Evolutionary conservation across 2,113 vertebrate genomes (phyloP).

Genomic region (Brienomyrus brachyistius): DNA sequence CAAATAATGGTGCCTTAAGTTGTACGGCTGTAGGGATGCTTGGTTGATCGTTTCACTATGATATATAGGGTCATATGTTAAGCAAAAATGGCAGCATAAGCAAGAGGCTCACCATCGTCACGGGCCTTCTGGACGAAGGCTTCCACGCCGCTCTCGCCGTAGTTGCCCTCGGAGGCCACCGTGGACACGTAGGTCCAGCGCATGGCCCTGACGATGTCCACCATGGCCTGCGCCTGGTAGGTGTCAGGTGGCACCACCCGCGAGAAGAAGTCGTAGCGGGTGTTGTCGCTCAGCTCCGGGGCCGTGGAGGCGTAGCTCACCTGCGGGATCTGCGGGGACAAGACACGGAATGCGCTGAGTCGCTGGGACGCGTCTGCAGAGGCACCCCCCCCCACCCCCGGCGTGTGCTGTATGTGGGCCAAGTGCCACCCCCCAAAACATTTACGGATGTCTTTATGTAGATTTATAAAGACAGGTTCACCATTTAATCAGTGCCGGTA

Average conservation of each 20-base stretch:
- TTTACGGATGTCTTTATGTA: not conserved
- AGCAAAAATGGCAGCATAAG: slow-evolving; percentile 16
- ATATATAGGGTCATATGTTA: not conserved
- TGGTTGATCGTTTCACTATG: not conserved
- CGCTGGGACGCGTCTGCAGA: not conserved
- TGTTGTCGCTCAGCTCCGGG: slow-evolving; percentile 94
- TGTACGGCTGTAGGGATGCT: not conserved
- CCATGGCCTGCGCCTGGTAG: slow-evolving; percentile 98
- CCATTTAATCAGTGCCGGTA: not conserved
- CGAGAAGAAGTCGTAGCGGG: slow-evolving; percentile 95
- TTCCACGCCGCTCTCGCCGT: slow-evolving; percentile 91
- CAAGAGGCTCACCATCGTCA: slow-evolving; percentile 78
- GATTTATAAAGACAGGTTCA: not conserved
- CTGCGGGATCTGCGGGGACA: slow-evolving; percentile 85
- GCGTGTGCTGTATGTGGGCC: not conserved
- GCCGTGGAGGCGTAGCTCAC: slow-evolving; percentile 98
- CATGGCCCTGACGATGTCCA: slow-evolving; percentile 89
- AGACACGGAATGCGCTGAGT: slow-evolving; percentile 7
- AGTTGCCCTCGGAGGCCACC: slow-evolving; percentile 91
- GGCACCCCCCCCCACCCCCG: too few species aligned
- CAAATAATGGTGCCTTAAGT: not conserved
- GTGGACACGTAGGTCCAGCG: slow-evolving; percentile 95
- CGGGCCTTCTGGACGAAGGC: slow-evolving; percentile 92
- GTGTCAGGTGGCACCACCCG: slow-evolving; percentile 94
- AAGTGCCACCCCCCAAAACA: not conserved